Evolutionary conservation across 2,797 vertebrate genomes (phyloP).

Genomic region (Cottoperca gobio): DNA sequence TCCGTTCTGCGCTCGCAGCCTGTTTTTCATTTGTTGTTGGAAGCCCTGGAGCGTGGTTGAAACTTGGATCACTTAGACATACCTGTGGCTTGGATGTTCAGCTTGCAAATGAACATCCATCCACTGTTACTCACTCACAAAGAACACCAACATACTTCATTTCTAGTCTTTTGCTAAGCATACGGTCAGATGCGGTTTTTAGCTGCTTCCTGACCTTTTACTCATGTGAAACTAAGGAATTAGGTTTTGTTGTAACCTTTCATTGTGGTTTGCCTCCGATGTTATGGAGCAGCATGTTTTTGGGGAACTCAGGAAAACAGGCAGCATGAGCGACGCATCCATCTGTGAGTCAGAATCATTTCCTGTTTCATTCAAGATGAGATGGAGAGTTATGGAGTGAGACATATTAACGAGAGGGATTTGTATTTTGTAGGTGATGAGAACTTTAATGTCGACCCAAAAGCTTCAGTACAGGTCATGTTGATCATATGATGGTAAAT

Average conservation of each 20-base stretch:
- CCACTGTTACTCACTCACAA: constrained; percentile 55
- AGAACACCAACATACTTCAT: constrained; percentile 25
- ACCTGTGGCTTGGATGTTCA: constrained; percentile 79
- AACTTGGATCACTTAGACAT: constrained; percentile 74
- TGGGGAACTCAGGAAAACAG: constrained; percentile 64
- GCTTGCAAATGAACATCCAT: constrained; percentile 57
- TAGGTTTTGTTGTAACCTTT: constrained; percentile 40
- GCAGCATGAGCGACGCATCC: constrained; percentile 30
- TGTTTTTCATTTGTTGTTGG: constrained; percentile 79
- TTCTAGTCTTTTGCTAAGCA: constrained; percentile 34
- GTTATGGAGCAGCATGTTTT: constrained; percentile 35
- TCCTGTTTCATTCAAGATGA: constrained; percentile 36
- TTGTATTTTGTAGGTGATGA: background rate
- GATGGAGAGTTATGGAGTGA: constrained; percentile 12
- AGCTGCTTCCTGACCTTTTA: constrained; percentile 28
- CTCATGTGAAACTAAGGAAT: constrained; percentile 21
- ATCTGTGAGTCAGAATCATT: constrained; percentile 34
- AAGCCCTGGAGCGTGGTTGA: constrained; percentile 67
- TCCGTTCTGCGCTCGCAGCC: constrained; percentile 61
- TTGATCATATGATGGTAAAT: constrained; percentile 31
- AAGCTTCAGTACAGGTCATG: constrained; percentile 22
- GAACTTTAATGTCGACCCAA: background rate
- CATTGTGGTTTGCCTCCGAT: constrained; percentile 43
- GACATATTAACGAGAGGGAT: constrained; percentile 16
- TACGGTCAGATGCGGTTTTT: constrained; percentile 31